Base-by-base conservation (phyloP, 2,113 vertebrate species). In the Dicaeum eximium region DNA sequence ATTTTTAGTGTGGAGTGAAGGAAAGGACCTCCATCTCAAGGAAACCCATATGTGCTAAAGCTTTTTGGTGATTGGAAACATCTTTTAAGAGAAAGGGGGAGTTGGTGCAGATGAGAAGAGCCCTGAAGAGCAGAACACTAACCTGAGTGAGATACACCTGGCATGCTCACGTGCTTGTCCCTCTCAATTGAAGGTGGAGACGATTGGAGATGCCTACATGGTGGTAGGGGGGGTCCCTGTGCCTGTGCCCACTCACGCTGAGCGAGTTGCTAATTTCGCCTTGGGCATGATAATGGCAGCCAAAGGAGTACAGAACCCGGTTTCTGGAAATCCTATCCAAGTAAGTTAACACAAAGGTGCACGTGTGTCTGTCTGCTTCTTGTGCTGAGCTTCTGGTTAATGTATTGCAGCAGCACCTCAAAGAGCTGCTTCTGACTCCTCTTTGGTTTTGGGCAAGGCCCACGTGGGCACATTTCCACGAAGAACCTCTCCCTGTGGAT, bases 181-280 rank as follows among this genome's bases (percentile, higher is more conserved):
- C 72, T 97, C 50, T 88, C 69, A 72, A 78, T 80, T 91, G 28
- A 91, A 98, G 98, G 98, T 98, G 92, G 98, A 98, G 93, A 98
- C 98, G 11, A 98, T 98, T 65, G 98, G 98, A 37, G 98, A 98
- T 92, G 98, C 98, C 71, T 98, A 98, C 42, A 98, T 98, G 98
- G 98, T 98, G 30, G 98, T 98, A 10, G 98, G 98, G 38, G 98
- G 98, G 4, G 98, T 98, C 10, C 98, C 98, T 14, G 97, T 98
- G 37, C 98, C 98, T 4, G 97, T 98, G 8, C 92, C 97, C 81
- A 98, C 97, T 40, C 98, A 98, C 1, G 98, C 98, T 17, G 98
- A 98, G 90, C 79, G 97, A 56, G 97, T 98, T 81, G 98, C 98
- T 33, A 98, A 98, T 88, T 98, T 98, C 90, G 97, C 98, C 81